Percentiles rank a stretch among this genome's conserved stretches.
These are phyloP conservation scores for Agrochola macilenta DNA, from an alignment of 2,888 invertebrate species.

Conservation along the genomic window DNA sequence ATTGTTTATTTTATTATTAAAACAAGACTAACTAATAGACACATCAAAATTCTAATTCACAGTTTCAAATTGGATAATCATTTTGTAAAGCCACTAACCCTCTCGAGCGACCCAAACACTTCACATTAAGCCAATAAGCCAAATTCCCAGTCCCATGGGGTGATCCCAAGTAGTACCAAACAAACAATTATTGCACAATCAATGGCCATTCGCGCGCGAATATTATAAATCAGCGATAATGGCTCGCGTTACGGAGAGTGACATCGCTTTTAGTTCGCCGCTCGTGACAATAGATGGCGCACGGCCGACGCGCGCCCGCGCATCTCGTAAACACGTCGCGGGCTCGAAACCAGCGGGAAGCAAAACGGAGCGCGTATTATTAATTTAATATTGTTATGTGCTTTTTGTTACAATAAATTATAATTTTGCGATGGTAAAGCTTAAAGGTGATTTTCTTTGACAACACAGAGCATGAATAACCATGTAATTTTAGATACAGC, in stretches of 20 bases:
- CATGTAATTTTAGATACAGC: neutral
- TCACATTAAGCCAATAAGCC: slow-evolving; percentile 80
- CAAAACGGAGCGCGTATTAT: neutral
- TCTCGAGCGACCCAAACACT: slow-evolving; percentile 69
- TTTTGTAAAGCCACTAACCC: slow-evolving; percentile 46
- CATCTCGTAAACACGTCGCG: slow-evolving; percentile 68
- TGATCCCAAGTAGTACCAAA: slow-evolving; percentile 77
- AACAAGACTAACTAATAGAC: neutral
- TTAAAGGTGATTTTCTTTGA: neutral
- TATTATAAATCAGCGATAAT: slow-evolving; percentile 86
- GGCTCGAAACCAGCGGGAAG: slow-evolving; percentile 50
- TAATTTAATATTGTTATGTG: neutral
- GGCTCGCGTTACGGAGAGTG: slow-evolving; percentile 76
- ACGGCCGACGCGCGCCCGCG: slow-evolving; percentile 78
- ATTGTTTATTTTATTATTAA: neutral
- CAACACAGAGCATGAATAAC: neutral
- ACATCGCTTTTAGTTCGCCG: slow-evolving; percentile 80
- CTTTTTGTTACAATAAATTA: neutral
- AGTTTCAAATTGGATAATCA: slow-evolving; percentile 54
- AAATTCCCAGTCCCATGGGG: slow-evolving; percentile 81
- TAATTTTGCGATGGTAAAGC: neutral
- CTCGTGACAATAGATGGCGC: slow-evolving; percentile 80
- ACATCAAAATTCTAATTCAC: slow-evolving; percentile 18
- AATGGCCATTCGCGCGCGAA: slow-evolving; percentile 82
- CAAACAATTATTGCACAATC: slow-evolving; percentile 89